These are phyloP conservation scores for Callimorpha dominula DNA, from an alignment of 2,888 invertebrate species.

Conservation along the genomic window DNA sequence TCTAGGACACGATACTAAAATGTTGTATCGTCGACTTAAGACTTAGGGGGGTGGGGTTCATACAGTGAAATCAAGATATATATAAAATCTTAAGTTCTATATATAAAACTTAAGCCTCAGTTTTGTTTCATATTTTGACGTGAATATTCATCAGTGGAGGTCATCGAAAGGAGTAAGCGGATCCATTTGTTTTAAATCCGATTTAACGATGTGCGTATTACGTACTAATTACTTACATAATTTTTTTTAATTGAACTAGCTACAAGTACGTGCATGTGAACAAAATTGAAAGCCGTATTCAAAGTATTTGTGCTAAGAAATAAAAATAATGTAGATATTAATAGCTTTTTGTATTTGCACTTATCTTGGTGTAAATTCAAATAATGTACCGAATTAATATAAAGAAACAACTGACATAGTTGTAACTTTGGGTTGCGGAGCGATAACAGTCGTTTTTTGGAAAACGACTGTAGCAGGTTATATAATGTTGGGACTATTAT, in stretches of 20 bases:
- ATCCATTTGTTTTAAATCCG: not conserved
- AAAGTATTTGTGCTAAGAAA: not conserved
- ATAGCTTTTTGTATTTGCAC: not conserved
- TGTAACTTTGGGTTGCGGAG: not conserved
- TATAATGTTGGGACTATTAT: slow-evolving; percentile 7
- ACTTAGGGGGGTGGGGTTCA: no score
- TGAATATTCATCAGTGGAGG: no score
- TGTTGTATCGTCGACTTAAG: no score
- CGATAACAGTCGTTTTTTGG: not conserved
- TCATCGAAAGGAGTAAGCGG: not conserved
- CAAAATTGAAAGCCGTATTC: not conserved
- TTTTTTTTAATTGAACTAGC: no score
- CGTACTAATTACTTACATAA: not conserved
- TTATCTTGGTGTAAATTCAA: not conserved
- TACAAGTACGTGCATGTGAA: not conserved
- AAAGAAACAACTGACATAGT: not conserved
- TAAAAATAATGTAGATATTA: not conserved
- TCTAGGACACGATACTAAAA: no score
- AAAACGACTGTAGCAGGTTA: not conserved
- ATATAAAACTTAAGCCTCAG: no score
- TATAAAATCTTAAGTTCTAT: no score
- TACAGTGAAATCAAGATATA: no score
- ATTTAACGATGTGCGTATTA: not conserved
- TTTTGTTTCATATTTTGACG: no score
- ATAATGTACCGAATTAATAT: not conserved